Percentiles rank a stretch among this genome's conserved stretches.
Conservation (phyloP, 1,140 invertebrate genomes). For the Platyscapa corneri region DNA sequence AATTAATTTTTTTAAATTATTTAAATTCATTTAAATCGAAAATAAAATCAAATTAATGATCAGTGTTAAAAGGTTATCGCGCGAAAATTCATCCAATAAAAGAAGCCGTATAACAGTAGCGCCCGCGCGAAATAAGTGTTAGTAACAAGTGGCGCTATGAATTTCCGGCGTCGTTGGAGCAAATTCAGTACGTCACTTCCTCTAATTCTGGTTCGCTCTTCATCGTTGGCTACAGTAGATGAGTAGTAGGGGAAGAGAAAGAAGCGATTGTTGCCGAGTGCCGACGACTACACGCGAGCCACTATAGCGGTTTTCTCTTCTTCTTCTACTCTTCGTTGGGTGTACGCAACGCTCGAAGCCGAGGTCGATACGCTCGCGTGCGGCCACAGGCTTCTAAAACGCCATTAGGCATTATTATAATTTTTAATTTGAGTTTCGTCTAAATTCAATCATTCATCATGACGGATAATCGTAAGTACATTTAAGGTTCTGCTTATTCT, state of each 20-base stretch:
- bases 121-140: not conserved
- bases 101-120: too few relatives aligned
- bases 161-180: conserved; percentile 18
- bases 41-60: not conserved
- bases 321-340: not conserved
- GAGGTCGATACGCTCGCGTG: not conserved
- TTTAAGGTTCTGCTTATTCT: too few relatives aligned
- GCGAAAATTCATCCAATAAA: not conserved
- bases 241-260: not conserved
- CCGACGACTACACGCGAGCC: not conserved
- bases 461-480: conserved; percentile 70
- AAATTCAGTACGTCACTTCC: conserved; percentile 10
- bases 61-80: not conserved
- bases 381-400: conserved; percentile 23
- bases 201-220: not conserved
- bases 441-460: conserved; percentile 54
- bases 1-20: too few relatives aligned
- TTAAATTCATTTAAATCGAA: not conserved
- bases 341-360: conserved; percentile 12
- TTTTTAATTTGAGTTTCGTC: conserved; percentile 1
- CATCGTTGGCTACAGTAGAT: not conserved
- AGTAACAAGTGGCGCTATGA: not conserved
- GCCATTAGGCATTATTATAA: conserved; percentile 57
- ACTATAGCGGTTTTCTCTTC: conserved; percentile 8
- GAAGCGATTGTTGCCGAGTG: not conserved